phyloP scores from a whole-genome alignment of 2,888 invertebrate species.

The Camptogramma bilineatum region DNA sequence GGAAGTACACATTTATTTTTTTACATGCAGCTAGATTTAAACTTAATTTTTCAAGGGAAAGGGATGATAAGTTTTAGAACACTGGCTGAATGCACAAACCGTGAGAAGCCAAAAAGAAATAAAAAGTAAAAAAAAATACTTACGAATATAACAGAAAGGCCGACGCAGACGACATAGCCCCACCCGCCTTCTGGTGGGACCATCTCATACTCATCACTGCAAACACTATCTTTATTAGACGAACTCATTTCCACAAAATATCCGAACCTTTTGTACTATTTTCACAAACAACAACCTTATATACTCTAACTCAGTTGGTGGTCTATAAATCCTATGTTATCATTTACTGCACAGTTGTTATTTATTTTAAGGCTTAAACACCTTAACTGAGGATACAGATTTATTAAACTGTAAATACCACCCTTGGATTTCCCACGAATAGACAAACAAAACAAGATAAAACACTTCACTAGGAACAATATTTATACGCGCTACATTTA shows the following conservation, averaged over 20 bases:
- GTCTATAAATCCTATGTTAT: constrained; percentile 69
- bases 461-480: constrained; percentile 21
- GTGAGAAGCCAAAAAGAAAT: too few species aligned
- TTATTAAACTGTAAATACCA: constrained; percentile 60
- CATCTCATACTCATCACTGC: constrained; percentile 70
- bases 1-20: too few species aligned
- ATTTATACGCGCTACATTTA: constrained; percentile 23
- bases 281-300: constrained; percentile 42
- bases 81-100: too few species aligned
- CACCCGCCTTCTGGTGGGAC: constrained; percentile 89
- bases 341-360: constrained; percentile 57
- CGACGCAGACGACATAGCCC: constrained; percentile 89
- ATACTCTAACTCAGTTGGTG: constrained; percentile 56
- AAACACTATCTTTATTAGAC: constrained; percentile 55
- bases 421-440: constrained; percentile 75
- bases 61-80: too few species aligned
- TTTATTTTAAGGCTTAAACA: constrained; percentile 67
- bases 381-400: constrained; percentile 65
- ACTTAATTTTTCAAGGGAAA: too few species aligned
- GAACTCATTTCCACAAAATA: constrained; percentile 60
- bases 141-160: constrained; percentile 88
- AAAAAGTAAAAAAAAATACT: constrained; percentile 74
- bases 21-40: too few species aligned
- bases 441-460: constrained; percentile 60
- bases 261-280: constrained; percentile 35